Percentiles rank a stretch among this genome's conserved stretches.
phyloP scores from a whole-genome alignment of 2,797 vertebrate genomes.

The Thripadectes ignobilis region DNA sequence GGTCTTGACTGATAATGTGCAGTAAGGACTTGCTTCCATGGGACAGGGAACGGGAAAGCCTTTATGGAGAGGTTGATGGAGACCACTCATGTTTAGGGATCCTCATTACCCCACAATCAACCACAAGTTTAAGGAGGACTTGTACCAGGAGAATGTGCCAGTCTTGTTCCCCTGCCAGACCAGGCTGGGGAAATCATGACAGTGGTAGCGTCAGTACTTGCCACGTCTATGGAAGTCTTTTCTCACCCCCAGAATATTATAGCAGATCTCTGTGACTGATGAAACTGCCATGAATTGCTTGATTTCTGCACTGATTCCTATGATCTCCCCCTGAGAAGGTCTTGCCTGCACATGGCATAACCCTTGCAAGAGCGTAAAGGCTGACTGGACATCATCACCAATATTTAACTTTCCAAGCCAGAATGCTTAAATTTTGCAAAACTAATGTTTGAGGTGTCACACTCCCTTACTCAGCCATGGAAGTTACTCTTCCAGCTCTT shows the following conservation, averaged over 20 bases:
- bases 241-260: not conserved
- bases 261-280: not conserved
- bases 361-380: fast-evolving
- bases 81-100: fast-evolving
- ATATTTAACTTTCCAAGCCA: not conserved
- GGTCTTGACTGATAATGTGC: not conserved
- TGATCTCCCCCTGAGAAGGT: not conserved
- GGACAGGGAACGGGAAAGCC: not conserved
- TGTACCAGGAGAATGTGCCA: not conserved
- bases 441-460: not conserved
- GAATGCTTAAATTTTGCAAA: not conserved
- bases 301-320: not conserved
- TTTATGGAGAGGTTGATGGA: not conserved
- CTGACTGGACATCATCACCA: not conserved
- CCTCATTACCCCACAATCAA: not conserved
- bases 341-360: not conserved
- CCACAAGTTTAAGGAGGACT: not conserved
- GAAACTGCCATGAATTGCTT: not conserved
- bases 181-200: not conserved
- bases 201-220: not conserved
- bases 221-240: not conserved
- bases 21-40: not conserved
- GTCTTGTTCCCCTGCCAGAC: not conserved
- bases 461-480: not conserved
- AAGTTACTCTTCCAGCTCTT: not conserved